Conservation (phyloP, 2,797 vertebrate species). For the Chelidonichthys spinosus region DNA sequence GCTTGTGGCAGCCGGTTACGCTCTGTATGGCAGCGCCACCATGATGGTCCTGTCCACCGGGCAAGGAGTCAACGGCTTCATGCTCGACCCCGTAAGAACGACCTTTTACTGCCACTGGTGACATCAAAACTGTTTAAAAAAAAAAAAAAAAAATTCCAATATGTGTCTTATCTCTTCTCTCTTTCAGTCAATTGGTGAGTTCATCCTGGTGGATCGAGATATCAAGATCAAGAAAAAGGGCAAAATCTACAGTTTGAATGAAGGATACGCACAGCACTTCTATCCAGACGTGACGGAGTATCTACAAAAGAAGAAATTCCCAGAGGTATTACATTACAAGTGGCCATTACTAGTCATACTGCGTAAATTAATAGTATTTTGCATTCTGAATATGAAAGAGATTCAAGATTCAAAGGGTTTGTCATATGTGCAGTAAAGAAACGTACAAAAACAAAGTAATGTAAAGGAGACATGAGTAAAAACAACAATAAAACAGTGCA, state of each 20-base stretch:
- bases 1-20: constrained; percentile 95
- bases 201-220: constrained; percentile 92
- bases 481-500: no score
- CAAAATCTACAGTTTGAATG: constrained; percentile 96
- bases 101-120: neutral
- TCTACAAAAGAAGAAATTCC: constrained; percentile 94
- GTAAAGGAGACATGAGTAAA: no score
- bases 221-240: constrained; percentile 96
- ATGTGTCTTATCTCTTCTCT: neutral
- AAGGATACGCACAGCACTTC: constrained; percentile 94
- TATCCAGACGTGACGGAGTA: constrained; percentile 92
- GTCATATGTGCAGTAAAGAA: no score
- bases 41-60: constrained; percentile 94
- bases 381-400: neutral
- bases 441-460: no score
- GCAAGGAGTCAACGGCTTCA: constrained; percentile 96
- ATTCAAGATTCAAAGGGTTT: no score
- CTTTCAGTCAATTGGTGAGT: constrained; percentile 93
- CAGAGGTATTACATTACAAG: constrained; percentile 81
- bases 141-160: neutral
- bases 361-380: neutral
- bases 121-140: neutral
- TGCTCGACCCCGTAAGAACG: constrained; percentile 93
- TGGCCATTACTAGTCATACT: neutral
- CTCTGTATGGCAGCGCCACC: constrained; percentile 96